Evolutionary conservation across 1,140 invertebrate genomes (phyloP).

Genomic region (Drosophila miranda): DNA sequence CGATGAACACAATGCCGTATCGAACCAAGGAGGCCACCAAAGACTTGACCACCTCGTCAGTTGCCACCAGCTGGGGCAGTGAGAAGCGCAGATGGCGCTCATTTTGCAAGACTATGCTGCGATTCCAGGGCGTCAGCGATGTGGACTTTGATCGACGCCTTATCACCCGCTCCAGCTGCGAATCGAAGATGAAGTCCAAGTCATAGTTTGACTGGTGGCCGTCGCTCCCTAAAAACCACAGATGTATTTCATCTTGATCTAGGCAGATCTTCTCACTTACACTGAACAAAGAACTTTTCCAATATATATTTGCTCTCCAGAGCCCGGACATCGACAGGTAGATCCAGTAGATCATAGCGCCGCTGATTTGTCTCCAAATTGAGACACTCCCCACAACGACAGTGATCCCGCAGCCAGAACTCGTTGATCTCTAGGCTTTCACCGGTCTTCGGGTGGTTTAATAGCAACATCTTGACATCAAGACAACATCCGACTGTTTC

Average conservation of each 20-base stretch:
- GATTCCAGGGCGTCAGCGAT: constrained; percentile 61
- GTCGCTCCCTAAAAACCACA: constrained; percentile 64
- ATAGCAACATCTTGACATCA: constrained; percentile 21
- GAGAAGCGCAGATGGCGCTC: constrained; percentile 57
- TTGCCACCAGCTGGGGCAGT: constrained; percentile 35
- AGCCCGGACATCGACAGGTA: constrained; percentile 54
- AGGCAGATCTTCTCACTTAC: constrained; percentile 30
- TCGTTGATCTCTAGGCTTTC: constrained; percentile 48
- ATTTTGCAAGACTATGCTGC: constrained; percentile 54
- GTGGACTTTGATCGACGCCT: constrained; percentile 47
- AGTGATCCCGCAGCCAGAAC: constrained; percentile 79
- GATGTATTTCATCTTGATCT: not conserved
- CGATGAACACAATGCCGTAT: constrained; percentile 77
- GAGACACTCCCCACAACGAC: constrained; percentile 66
- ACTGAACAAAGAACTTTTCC: constrained; percentile 23
- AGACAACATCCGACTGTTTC: not conserved
- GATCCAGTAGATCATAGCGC: constrained; percentile 67
- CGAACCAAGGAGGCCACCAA: constrained; percentile 61
- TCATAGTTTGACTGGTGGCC: constrained; percentile 66
- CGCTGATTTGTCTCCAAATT: constrained; percentile 72
- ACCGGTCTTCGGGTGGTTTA: constrained; percentile 41
- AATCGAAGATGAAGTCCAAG: constrained; percentile 53
- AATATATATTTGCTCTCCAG: constrained; percentile 15
- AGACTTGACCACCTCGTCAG: constrained; percentile 43
- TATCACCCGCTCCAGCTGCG: constrained; percentile 60